Percentiles rank a stretch among this genome's conserved stretches.
phyloP scores from a whole-genome alignment of 2,888 invertebrate species.

The Polydrusus tereticollis region DNA sequence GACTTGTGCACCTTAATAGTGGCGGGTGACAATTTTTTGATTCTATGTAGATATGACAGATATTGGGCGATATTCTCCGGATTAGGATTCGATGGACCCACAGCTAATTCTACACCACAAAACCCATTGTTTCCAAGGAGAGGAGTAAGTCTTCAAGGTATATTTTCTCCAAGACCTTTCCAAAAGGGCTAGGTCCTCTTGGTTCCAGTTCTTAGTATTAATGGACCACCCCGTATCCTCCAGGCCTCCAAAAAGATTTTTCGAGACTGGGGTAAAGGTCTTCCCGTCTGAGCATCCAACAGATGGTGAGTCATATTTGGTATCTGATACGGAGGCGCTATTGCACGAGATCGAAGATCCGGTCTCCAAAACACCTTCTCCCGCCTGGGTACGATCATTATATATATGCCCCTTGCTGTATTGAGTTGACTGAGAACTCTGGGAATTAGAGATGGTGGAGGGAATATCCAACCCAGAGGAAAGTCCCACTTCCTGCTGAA shows the following conservation, averaged over 20 bases:
- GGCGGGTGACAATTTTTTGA: constrained; percentile 43
- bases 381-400: constrained; percentile 54
- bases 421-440: constrained; percentile 54
- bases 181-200: constrained; percentile 44
- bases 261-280: constrained; percentile 47
- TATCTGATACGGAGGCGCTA: constrained; percentile 44
- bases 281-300: constrained; percentile 40
- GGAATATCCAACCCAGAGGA: constrained; percentile 55
- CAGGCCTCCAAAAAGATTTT: constrained; percentile 54
- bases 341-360: constrained; percentile 58
- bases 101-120: background rate
- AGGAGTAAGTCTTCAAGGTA: constrained; percentile 43
- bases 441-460: constrained; percentile 57
- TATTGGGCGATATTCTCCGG: constrained; percentile 34
- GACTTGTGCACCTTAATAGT: constrained; percentile 55
- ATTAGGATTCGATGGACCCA: constrained; percentile 6
- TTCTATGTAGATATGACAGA: constrained; percentile 38
- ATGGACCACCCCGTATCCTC: constrained; percentile 54
- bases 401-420: constrained; percentile 50
- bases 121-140: constrained; percentile 42
- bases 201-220: constrained; percentile 47
- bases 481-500: constrained; percentile 50
- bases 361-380: constrained; percentile 56
- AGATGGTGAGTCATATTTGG: constrained; percentile 45
- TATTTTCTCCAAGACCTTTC: constrained; percentile 44